Evolutionary conservation across 2,888 invertebrate species (phyloP), one percentile per base, ranked within the genome.

Genomic region (Tachina fera): DNA sequence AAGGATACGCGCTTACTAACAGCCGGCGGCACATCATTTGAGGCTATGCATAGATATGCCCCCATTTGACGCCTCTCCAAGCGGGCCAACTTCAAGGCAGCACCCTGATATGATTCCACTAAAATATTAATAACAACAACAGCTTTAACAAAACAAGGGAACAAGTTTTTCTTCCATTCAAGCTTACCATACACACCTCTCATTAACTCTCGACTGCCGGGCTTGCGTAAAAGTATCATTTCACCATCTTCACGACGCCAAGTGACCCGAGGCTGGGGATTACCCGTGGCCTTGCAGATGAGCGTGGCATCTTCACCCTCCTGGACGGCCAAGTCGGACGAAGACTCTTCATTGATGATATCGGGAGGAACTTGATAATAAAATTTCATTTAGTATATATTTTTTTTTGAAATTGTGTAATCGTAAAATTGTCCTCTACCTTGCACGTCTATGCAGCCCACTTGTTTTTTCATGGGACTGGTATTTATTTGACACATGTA

Each of bases 401-500:
- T n/a, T n/a, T n/a, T 45, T 13, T 31, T 60, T 16, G 9, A 49
- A 49, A 49, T 56, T 56, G 9, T 19, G 45, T 87, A 16, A 41
- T 45, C 56, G 11, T 11, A 11, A 1, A 43, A 41, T 45, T 19
- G 47, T 4, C 43, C 95, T 31, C 31, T 92, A 97, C 97, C 97
- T 91, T 96, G 96, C 22, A 97, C 97, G 91, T 97, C 97, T 83
- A 97, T 95, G 91, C 97, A 97, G 10, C 97, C 97, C 78, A 96
- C 94, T 93, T 97, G 96, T 91, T 96, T 97, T 93, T 96, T 97
- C 96, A 97, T 97, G 76, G 95, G 95, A 86, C 95, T 96, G 1
- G 97, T 97, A 93, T 97, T 97, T 90, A 97, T 97, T 94, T 97
- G 97, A 91, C 97, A 97, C 96, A 97, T 97, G 93, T 97, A 97